Percentiles rank a stretch among this genome's conserved stretches.
phyloP scores from a whole-genome alignment of 2,888 invertebrate genomes.

The Meiosimyza decipiens region DNA sequence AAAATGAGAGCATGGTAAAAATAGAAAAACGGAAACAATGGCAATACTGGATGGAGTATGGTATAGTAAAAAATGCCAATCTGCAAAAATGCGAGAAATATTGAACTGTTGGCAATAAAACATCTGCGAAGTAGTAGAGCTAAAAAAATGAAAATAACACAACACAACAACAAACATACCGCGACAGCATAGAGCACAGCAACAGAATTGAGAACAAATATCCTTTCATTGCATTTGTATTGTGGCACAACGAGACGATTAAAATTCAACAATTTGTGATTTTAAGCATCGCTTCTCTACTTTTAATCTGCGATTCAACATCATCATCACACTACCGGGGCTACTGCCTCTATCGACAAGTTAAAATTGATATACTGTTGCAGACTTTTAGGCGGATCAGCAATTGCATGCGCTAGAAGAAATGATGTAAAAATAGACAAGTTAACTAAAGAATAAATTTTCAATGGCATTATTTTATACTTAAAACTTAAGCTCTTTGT shows the following conservation, averaged over 20 bases:
- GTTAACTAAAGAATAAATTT: not conserved
- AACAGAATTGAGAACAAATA: slow-evolving; percentile 9
- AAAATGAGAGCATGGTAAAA: slow-evolving; percentile 5
- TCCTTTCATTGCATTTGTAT: slow-evolving; percentile 25
- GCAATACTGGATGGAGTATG: not conserved
- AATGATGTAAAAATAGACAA: not conserved
- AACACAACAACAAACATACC: slow-evolving; percentile 7
- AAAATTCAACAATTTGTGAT: slow-evolving; percentile 36
- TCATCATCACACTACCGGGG: not conserved
- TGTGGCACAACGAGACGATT: slow-evolving; percentile 27
- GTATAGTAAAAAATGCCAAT: slow-evolving; percentile 23
- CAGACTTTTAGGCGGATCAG: slow-evolving; percentile 29
- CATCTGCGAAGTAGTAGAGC: slow-evolving; percentile 18
- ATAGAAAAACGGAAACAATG: not conserved
- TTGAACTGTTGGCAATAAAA: slow-evolving; percentile 31
- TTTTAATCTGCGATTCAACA: slow-evolving; percentile 23
- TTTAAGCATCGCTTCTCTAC: slow-evolving; percentile 30
- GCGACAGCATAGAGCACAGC: too few relatives aligned
- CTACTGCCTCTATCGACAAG: not conserved
- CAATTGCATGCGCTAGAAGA: not conserved
- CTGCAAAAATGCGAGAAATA: slow-evolving; percentile 33
- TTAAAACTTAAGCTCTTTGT: not conserved
- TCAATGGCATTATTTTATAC: not conserved
- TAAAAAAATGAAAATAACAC: not conserved
- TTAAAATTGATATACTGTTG: not conserved